Evolutionary conservation across 1,140 invertebrate species (phyloP).

Genomic region (Dinoponera quadriceps): DNA sequence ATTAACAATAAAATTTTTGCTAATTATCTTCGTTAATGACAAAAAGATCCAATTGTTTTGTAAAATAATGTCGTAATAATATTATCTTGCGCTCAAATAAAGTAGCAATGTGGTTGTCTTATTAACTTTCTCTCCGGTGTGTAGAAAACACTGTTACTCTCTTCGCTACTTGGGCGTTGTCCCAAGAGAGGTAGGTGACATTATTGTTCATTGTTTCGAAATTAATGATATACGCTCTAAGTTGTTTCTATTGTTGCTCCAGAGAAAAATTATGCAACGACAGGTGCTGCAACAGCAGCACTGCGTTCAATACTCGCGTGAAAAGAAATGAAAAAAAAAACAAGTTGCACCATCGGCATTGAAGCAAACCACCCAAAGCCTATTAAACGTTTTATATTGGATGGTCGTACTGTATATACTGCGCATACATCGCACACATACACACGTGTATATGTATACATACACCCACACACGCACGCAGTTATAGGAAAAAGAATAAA

Average conservation of each 20-base stretch:
- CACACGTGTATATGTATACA: too few relatives aligned
- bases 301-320: constrained; percentile 17
- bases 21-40: neutral
- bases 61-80: neutral
- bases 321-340: constrained; percentile 4
- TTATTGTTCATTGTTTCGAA: constrained; percentile 46
- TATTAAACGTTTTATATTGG: constrained; percentile 33
- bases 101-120: constrained; percentile 13
- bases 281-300: constrained; percentile 14
- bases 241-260: constrained; percentile 54
- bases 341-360: neutral
- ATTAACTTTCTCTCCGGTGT: constrained; percentile 34
- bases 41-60: neutral
- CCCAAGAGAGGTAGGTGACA: constrained; percentile 31
- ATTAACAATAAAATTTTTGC: too few relatives aligned
- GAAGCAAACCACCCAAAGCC: constrained; percentile 23
- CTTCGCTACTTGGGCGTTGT: constrained; percentile 7
- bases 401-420: neutral
- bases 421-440: neutral
- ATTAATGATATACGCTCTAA: constrained; percentile 48
- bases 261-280: constrained; percentile 48
- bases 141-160: constrained; percentile 26
- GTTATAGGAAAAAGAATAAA: neutral
- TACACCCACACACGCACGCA: neutral
- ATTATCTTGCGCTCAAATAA: neutral